These are phyloP conservation scores for Crotalus horridus DNA, from an alignment of 2,113 vertebrate genomes.

Conservation along the genomic window DNA sequence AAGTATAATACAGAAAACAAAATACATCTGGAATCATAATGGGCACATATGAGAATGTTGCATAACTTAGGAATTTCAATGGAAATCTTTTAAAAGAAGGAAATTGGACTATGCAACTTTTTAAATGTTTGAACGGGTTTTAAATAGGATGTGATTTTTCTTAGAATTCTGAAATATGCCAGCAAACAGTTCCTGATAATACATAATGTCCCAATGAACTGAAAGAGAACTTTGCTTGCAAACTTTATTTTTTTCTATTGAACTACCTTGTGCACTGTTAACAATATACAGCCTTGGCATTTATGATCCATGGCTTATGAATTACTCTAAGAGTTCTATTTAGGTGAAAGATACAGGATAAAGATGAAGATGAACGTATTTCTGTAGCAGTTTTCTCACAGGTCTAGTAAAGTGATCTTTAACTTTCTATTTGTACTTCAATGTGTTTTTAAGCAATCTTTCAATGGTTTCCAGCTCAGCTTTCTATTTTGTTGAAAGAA, in stretches of 20 bases:
- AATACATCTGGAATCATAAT: background rate
- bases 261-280: background rate
- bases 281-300: background rate
- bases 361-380: background rate
- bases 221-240: background rate
- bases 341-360: background rate
- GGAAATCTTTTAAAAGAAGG: background rate
- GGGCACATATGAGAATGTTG: slow-evolving; percentile 16
- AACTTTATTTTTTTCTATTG: background rate
- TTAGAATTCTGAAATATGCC: slow-evolving; percentile 27
- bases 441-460: background rate
- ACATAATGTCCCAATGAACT: background rate
- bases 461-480: background rate
- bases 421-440: background rate
- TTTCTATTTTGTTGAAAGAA: background rate
- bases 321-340: background rate
- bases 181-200: slow-evolving; percentile 9
- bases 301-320: background rate
- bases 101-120: background rate
- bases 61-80: slow-evolving; percentile 23
- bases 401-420: background rate
- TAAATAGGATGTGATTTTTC: slow-evolving; percentile 39
- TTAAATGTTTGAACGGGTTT: slow-evolving; percentile 16
- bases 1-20: background rate
- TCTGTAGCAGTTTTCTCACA: background rate